These are phyloP conservation scores for Strix occidentalis DNA, from an alignment of 2,797 vertebrate species.

Conservation along the genomic window DNA sequence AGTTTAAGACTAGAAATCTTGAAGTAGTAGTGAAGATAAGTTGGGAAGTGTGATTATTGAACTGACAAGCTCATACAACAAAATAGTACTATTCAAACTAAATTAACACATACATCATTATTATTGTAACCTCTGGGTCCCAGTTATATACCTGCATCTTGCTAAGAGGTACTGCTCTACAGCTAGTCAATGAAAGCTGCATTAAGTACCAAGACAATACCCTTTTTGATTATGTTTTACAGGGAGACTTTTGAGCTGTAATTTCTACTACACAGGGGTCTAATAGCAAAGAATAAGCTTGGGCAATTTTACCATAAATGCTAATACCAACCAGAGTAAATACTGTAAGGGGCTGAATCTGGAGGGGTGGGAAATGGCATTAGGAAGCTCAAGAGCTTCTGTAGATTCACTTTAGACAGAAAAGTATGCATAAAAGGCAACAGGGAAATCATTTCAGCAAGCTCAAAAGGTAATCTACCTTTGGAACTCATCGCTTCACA, in stretches of 20 bases:
- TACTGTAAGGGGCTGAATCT: neutral
- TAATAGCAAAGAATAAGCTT: neutral
- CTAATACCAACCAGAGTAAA: neutral
- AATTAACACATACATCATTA: neutral
- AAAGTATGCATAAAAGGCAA: neutral
- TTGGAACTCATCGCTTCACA: neutral
- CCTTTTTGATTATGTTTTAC: neutral
- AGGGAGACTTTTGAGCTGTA: neutral
- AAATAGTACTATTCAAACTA: neutral
- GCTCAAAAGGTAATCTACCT: neutral
- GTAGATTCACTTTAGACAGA: neutral
- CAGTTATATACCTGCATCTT: neutral
- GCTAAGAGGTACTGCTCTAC: neutral
- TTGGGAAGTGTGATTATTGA: neutral
- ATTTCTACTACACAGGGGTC: neutral
- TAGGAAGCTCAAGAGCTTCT: neutral
- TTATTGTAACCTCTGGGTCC: neutral
- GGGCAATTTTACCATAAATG: neutral
- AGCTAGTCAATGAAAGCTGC: neutral
- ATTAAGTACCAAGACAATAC: neutral
- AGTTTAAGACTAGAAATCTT: neutral
- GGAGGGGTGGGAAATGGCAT: fast-evolving
- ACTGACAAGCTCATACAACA: neutral
- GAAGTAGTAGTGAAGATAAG: neutral
- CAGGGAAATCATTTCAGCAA: neutral